Evolutionary conservation across 2,113 vertebrate genomes (phyloP).

Genomic region (Aptenodytes forsteri): DNA sequence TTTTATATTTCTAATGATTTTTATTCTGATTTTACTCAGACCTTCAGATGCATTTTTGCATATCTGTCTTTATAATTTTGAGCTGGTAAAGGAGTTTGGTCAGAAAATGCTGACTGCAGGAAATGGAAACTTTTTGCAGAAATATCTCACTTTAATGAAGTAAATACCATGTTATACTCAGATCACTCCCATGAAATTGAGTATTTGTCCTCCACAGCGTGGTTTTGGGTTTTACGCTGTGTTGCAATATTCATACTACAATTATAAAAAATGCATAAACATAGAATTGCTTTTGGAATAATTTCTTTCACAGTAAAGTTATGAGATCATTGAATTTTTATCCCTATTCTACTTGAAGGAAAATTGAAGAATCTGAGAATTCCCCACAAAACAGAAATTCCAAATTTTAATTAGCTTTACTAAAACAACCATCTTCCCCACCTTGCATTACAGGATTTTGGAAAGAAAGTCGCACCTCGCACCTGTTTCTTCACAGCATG

Average conservation of each 20-base stretch:
- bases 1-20: not conserved
- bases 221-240: not conserved
- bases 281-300: slow-evolving; percentile 21
- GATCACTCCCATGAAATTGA: not conserved
- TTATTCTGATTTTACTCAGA: not conserved
- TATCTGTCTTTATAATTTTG: not conserved
- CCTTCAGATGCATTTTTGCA: not conserved
- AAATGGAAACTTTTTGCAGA: not conserved
- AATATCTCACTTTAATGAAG: not conserved
- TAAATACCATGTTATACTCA: not conserved
- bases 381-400: not conserved
- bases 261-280: slow-evolving; percentile 51
- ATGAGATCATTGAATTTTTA: not conserved
- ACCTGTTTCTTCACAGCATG: not conserved
- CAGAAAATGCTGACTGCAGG: not conserved
- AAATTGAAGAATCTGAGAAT: not conserved
- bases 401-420: not conserved
- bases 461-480: not conserved
- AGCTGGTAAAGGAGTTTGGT: not conserved
- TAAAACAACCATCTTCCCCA: not conserved
- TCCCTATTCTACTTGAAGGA: not conserved
- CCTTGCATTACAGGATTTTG: not conserved
- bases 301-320: not conserved
- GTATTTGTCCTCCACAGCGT: not conserved
- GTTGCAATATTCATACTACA: slow-evolving; percentile 41